Evolutionary conservation across 2,888 invertebrate genomes (phyloP).

Genomic region (Lithophane leautieri): DNA sequence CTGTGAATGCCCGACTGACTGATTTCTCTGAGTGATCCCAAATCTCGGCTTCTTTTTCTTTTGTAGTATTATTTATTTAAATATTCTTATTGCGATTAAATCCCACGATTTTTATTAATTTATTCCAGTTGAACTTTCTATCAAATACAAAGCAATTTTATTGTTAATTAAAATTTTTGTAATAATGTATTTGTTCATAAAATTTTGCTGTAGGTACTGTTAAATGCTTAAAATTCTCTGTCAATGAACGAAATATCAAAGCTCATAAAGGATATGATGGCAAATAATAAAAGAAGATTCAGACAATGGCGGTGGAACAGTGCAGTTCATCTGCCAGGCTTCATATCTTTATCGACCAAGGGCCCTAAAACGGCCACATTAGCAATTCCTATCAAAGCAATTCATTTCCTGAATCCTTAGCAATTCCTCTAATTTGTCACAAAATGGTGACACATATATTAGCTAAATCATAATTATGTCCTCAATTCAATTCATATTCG

Average conservation of each 20-base stretch:
- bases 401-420: too few relatives aligned
- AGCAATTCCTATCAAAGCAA: too few relatives aligned
- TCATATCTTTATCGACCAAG: neutral
- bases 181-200: neutral
- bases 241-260: neutral
- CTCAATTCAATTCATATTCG: too few relatives aligned
- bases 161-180: neutral
- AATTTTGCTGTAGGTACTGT: neutral
- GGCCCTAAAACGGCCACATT: too few relatives aligned
- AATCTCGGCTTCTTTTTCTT: neutral
- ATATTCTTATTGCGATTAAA: neutral
- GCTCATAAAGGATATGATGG: neutral
- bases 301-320: neutral
- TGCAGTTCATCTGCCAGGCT: neutral
- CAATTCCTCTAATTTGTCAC: too few relatives aligned
- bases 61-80: neutral
- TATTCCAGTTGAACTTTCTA: neutral
- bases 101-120: too few relatives aligned
- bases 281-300: neutral
- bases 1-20: conserved; percentile 13
- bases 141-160: neutral
- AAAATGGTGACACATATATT: too few relatives aligned
- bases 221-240: neutral
- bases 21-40: conserved; percentile 23
- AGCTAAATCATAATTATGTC: too few relatives aligned